Conservation (phyloP, 2,888 invertebrate genomes). For the Boloria selene region DNA sequence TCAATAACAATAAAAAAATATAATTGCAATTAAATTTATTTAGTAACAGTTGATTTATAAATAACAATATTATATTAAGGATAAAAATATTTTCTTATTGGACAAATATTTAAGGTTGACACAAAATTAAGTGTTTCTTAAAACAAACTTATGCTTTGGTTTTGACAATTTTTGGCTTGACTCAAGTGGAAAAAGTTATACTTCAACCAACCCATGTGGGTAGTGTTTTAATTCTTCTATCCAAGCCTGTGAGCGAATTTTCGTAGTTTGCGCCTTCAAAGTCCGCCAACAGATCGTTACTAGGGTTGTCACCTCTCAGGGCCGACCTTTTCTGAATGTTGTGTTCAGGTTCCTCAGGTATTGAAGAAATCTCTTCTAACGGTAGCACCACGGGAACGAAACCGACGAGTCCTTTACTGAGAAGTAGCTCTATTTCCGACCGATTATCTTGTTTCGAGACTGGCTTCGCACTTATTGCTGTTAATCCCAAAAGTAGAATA, state of each 20-base stretch:
- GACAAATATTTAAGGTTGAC: neutral
- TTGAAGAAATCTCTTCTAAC: conserved; percentile 45
- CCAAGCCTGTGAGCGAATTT: conserved; percentile 57
- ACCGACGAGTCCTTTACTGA: conserved; percentile 58
- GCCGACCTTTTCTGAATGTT: conserved; percentile 64
- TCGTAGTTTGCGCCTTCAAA: conserved; percentile 62
- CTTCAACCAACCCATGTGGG: conserved; percentile 70
- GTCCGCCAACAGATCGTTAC: conserved; percentile 64
- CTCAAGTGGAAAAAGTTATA: neutral
- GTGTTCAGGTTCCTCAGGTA: conserved; percentile 50
- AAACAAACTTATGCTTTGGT: conserved; percentile 20
- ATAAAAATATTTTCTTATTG: neutral
- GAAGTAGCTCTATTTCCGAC: conserved; percentile 49
- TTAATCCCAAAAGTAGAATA: conserved; percentile 48
- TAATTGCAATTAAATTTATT: no score
- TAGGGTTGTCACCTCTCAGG: conserved; percentile 62
- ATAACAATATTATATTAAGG: neutral
- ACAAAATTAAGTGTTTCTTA: neutral
- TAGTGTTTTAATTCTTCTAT: conserved; percentile 71
- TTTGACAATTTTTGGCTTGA: conserved; percentile 4
- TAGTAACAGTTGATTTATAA: no score
- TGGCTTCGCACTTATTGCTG: conserved; percentile 52
- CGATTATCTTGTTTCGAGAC: conserved; percentile 51
- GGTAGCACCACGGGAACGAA: conserved; percentile 58
- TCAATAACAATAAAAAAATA: no score